Evolutionary conservation across 2,797 vertebrate species (phyloP).

Genomic region (Taenioides sp.): DNA sequence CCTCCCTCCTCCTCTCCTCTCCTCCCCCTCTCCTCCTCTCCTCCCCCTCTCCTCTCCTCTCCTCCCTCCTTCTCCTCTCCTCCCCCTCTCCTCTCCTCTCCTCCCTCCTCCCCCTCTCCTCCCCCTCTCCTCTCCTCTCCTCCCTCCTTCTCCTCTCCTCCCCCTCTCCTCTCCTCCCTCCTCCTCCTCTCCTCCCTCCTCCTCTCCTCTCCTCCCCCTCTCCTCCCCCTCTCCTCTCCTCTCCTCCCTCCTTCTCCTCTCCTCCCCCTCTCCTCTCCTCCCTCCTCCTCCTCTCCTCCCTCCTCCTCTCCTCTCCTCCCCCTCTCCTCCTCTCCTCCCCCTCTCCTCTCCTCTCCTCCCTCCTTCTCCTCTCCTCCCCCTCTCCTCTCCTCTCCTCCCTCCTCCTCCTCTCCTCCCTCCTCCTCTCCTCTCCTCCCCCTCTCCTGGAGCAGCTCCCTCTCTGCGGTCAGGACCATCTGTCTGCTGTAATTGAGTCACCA

Average conservation of each 20-base stretch:
- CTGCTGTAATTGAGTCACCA: constrained; percentile 77
- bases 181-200: background rate
- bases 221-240: background rate
- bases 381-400: background rate
- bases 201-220: background rate
- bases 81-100: background rate
- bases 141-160: background rate
- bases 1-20: background rate
- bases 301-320: background rate
- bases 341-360: no score
- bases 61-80: background rate
- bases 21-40: no score
- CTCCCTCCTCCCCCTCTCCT: background rate
- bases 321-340: background rate
- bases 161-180: background rate
- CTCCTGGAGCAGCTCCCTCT: constrained; percentile 58
- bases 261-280: background rate
- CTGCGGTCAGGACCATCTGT: constrained; percentile 76
- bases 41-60: background rate
- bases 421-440: background rate
- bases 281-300: background rate
- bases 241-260: no score
- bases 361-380: background rate
- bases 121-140: background rate
- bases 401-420: background rate